phyloP scores from a whole-genome alignment of 2,888 invertebrate species.

The Patella pellucida region DNA sequence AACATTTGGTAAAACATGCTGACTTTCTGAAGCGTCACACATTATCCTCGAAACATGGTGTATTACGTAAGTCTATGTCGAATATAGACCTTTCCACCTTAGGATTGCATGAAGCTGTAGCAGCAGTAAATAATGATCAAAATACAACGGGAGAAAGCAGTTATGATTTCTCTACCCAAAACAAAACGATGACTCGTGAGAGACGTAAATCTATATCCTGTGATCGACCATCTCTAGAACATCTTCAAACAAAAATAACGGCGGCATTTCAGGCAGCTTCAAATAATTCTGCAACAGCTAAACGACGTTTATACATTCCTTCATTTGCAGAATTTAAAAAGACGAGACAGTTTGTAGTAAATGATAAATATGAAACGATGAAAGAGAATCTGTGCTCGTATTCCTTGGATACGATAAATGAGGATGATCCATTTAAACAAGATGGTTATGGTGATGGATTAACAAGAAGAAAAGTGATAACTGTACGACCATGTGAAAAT shows the following conservation, averaged over 20 bases:
- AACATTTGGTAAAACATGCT: slow-evolving; percentile 50
- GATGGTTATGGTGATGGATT: too few relatives aligned
- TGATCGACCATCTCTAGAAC: background rate
- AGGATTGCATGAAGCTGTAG: slow-evolving; percentile 8
- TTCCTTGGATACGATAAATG: background rate
- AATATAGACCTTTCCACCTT: slow-evolving; percentile 46
- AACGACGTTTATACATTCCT: background rate
- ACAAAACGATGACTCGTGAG: background rate
- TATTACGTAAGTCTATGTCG: slow-evolving; percentile 50
- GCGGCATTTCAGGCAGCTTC: background rate
- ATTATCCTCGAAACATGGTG: slow-evolving; percentile 19
- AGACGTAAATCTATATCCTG: background rate
- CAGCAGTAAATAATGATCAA: too few relatives aligned
- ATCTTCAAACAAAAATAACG: background rate
- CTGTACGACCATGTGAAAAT: too few relatives aligned
- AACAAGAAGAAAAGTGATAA: too few relatives aligned
- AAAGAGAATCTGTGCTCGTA: background rate
- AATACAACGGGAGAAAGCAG: slow-evolving; percentile 1
- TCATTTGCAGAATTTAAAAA: background rate
- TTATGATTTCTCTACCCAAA: slow-evolving; percentile 3
- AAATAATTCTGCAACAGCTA: background rate
- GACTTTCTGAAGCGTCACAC: slow-evolving; percentile 35
- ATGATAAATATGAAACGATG: background rate
- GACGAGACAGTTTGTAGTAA: background rate
- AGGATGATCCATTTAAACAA: background rate